These are phyloP conservation scores for Ecdyonurus torrentis DNA, from an alignment of 2,888 invertebrate genomes.

Conservation along the genomic window DNA sequence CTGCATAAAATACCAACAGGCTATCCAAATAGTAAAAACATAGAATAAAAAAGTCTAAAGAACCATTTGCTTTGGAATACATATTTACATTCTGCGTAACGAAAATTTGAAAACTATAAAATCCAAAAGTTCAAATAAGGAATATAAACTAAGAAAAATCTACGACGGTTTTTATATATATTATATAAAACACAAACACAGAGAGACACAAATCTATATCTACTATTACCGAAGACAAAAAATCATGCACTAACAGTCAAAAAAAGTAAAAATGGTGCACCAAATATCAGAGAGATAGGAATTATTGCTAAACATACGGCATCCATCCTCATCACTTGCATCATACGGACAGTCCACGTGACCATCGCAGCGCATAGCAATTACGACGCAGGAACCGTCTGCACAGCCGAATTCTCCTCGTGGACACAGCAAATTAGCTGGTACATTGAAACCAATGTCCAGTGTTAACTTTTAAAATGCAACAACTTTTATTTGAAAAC, in stretches of 20 bases:
- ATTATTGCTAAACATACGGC: slow-evolving; percentile 17
- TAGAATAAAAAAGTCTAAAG: no score
- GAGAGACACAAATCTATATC: background rate
- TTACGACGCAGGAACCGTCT: slow-evolving; percentile 29
- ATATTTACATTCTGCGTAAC: no score
- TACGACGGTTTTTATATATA: no score
- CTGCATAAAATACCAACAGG: no score
- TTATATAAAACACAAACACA: background rate
- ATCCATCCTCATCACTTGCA: slow-evolving; percentile 32
- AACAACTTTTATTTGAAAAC: no score
- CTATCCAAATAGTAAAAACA: no score
- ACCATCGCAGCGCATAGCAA: slow-evolving; percentile 26
- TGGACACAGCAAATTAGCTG: slow-evolving; percentile 7
- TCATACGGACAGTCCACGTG: slow-evolving; percentile 31
- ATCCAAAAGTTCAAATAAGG: no score
- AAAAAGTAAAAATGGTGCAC: background rate
- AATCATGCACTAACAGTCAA: background rate
- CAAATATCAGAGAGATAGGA: background rate
- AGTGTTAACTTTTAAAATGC: no score
- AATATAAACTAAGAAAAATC: no score
- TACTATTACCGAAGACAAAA: background rate
- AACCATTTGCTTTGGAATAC: no score
- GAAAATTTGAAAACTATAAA: no score
- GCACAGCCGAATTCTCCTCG: slow-evolving; percentile 22
- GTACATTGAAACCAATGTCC: background rate